These are phyloP conservation scores for Pimpla rufipes DNA, from an alignment of 2,888 invertebrate genomes.

Conservation along the genomic window DNA sequence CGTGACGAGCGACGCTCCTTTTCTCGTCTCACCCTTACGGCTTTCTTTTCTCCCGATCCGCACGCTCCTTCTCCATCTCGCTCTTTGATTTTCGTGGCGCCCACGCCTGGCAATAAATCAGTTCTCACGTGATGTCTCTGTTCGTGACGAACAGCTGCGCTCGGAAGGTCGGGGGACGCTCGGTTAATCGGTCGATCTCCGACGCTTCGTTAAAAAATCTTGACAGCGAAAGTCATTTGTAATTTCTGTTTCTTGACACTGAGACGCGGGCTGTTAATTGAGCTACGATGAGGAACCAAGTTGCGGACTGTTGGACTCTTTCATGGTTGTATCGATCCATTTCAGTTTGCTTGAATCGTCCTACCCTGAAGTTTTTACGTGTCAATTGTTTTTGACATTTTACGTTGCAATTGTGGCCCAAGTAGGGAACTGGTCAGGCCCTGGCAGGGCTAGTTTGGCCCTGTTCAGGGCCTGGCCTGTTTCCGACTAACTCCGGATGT, in stretches of 20 bases:
- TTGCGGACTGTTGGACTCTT: too few species aligned
- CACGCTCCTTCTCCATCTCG: constrained; percentile 42
- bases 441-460: too few species aligned
- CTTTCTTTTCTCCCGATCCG: constrained; percentile 3
- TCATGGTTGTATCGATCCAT: too few species aligned
- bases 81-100: constrained; percentile 38
- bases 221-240: not conserved
- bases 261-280: not conserved
- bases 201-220: constrained; percentile 16
- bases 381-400: too few species aligned
- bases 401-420: too few species aligned
- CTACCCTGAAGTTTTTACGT: not conserved
- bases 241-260: not conserved
- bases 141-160: constrained; percentile 62
- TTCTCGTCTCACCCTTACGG: constrained; percentile 17
- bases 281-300: not conserved
- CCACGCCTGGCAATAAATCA: constrained; percentile 56
- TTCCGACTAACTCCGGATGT: too few species aligned
- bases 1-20: constrained; percentile 42
- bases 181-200: constrained; percentile 6
- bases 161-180: not conserved
- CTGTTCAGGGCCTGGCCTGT: not conserved
- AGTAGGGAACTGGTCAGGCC: too few species aligned
- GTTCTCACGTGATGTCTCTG: constrained; percentile 63
- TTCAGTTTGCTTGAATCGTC: too few species aligned